Evolutionary conservation across 1,140 invertebrate species (phyloP), one percentile per base, ranked within the genome.

Genomic region (Nautilus pompilius): DNA sequence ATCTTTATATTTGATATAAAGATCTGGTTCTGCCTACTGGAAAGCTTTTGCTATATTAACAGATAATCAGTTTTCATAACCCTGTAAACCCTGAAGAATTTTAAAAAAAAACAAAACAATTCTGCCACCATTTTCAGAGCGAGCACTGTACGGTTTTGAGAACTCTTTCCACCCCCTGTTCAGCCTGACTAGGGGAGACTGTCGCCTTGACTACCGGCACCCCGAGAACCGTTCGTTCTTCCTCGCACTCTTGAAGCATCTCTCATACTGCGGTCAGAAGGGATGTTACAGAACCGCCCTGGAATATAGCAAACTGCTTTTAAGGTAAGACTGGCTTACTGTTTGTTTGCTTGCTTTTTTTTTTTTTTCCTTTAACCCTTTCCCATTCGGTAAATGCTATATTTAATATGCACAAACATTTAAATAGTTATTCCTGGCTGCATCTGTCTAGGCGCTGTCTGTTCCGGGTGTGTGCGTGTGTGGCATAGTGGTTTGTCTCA

Each of bases 211-310:
- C 74, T 97, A 94, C 77, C 87, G 85, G 51, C 87, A 87, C 62
- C 87, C 91, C 75, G 92, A 95, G 79, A 97, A 97, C 83, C 88
- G 89, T 87, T 86, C 90, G 3, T 87, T 96, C 60, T 95, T 89
- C 74, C 87, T 96, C 57, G 88, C 90, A 1, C 75, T 96, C 5
- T 93, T 96, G 71, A 93, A 93, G 78, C 93, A 96, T 77, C 81
- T 95, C 22, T 84, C 87, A 49, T 90, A 91, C 75, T 85, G 96
- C 45, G 90, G 92, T 3, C 89, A 90, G 66, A 87, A 89, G 69
- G 93, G 84, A 87, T 66, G 84, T 59, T 78, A 83, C 57, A 73
- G 82, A 59, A 85, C 84, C 34, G 77, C 84, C 36, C 66, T 85
- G 54, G 84, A 85, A 66, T 82, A 83, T 67, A 83, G 82, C 69